Base-by-base conservation (phyloP, 1,140 invertebrate genomes). In the Subanguina moxae region DNA sequence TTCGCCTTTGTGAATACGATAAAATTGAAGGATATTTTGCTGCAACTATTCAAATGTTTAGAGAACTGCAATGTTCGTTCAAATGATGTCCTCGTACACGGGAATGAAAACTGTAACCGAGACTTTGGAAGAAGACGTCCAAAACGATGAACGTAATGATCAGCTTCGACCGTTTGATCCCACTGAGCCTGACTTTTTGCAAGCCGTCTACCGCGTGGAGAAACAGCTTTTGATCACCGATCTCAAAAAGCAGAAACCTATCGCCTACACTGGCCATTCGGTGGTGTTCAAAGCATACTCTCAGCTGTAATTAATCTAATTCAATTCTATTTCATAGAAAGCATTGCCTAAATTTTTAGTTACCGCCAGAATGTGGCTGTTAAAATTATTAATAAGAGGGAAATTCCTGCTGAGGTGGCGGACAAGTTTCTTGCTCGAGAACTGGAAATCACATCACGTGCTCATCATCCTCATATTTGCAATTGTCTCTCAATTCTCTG, bases 401-500 rank as follows among this genome's bases (percentile, higher is more conserved):
- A 52, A 7, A 52, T 68, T 15, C 66, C 66, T n/a, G n/a, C 42
- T 7, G 27, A 25, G 23, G 42, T 46, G 1, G 66, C 63, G n/a
- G 66, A 68, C 27, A 65, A 65, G 42, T 68, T 68, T 38, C 59
- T 68, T 8, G 38, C 59, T 28, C 59, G 66, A 17, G 66, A 68
- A 43, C 42, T 68, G n/a, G 59, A 68, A 65, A 57, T 68, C 42
- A 68, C 66, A 27, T 25, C 25, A 19, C 17, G 27, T 21, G 59
- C 58, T 17, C 32, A 57, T 38, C 66, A 68, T 32, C 66, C 66
- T 23, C 38, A 68, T 46, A 17, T 68, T 7, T 46, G 28, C 9
- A n/a, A 23, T 9, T 62, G 58, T 42, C 32, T 68, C 7, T 19
- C n/a, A 19, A 43, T 61, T 57, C 32, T 23, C 15, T 17, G 32